Percentiles rank a stretch among this genome's conserved stretches.
Conservation (phyloP, 2,113 vertebrate genomes). For the Tonatia bakeri region DNA sequence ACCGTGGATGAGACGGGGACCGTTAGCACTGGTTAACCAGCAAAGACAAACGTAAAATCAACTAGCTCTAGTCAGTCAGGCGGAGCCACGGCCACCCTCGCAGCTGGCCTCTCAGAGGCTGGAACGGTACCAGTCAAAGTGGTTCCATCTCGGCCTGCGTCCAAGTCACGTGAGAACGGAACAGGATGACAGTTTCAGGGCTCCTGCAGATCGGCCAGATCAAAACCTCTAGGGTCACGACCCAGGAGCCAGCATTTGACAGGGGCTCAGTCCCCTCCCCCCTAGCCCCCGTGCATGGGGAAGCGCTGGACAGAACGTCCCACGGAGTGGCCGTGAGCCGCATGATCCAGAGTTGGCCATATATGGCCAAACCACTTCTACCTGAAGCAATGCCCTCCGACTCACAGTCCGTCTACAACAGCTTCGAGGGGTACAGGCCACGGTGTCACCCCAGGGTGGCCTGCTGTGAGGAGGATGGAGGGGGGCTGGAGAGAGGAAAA, state of each 20-base stretch:
- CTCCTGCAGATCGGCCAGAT: not conserved
- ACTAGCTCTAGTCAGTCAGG: not conserved
- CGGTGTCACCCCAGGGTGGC: not conserved
- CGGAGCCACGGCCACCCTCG: not conserved
- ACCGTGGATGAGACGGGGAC: not conserved
- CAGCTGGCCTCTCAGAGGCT: not conserved
- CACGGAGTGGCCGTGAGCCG: not conserved
- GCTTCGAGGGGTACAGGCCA: conserved; percentile 5
- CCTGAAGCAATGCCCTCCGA: not conserved
- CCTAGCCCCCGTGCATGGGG: not conserved
- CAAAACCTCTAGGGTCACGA: too few species aligned
- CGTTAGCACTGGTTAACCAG: not conserved
- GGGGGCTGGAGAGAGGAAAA: not conserved
- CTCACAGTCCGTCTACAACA: not conserved
- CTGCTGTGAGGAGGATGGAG: not conserved
- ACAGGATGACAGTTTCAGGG: not conserved
- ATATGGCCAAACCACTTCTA: not conserved
- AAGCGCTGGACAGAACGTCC: not conserved
- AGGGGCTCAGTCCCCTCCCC: not conserved
- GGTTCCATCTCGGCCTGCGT: not conserved
- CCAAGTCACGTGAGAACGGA: not conserved
- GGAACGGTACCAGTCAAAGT: not conserved
- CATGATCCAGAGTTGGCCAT: not conserved
- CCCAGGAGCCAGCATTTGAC: not conserved
- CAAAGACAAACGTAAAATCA: not conserved